phyloP scores from a whole-genome alignment of 2,797 vertebrate species.

The Ficedula albicollis region DNA sequence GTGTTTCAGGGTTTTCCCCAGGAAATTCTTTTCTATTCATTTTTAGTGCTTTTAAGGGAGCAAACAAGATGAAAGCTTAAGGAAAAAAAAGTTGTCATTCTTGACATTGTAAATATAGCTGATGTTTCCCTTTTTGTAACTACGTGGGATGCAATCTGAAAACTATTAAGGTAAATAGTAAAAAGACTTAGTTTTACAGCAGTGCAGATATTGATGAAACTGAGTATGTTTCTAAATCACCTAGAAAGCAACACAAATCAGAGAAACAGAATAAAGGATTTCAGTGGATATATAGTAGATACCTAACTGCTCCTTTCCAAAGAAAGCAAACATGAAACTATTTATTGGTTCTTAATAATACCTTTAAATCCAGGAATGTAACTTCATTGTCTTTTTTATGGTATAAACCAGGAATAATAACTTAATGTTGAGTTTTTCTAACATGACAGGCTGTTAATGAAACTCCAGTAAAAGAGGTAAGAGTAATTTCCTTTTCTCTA shows the following conservation, averaged over 20 bases:
- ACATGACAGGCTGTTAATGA: not conserved
- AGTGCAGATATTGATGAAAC: not conserved
- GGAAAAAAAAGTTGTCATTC: slow-evolving; percentile 68
- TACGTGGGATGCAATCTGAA: not conserved
- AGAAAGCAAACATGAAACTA: not conserved
- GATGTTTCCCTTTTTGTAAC: slow-evolving; percentile 61
- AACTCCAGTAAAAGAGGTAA: not conserved
- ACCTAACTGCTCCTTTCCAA: not conserved
- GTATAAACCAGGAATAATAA: not conserved
- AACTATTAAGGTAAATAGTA: slow-evolving; percentile 11
- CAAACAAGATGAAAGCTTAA: slow-evolving; percentile 72
- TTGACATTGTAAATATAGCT: slow-evolving; percentile 67
- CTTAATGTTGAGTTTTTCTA: not conserved
- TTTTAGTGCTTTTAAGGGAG: slow-evolving; percentile 71
- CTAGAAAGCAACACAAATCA: not conserved
- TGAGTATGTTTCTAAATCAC: not conserved
- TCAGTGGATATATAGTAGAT: not conserved
- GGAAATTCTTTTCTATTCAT: slow-evolving; percentile 76
- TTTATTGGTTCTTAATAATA: not conserved
- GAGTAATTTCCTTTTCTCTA: not conserved
- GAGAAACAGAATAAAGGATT: not conserved
- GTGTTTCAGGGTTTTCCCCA: slow-evolving; percentile 74
- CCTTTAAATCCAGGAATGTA: not conserved
- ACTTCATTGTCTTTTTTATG: not conserved
- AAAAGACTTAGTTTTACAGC: not conserved